These are phyloP conservation scores for Wasmannia auropunctata DNA, from an alignment of 1,140 invertebrate species.

Conservation along the genomic window DNA sequence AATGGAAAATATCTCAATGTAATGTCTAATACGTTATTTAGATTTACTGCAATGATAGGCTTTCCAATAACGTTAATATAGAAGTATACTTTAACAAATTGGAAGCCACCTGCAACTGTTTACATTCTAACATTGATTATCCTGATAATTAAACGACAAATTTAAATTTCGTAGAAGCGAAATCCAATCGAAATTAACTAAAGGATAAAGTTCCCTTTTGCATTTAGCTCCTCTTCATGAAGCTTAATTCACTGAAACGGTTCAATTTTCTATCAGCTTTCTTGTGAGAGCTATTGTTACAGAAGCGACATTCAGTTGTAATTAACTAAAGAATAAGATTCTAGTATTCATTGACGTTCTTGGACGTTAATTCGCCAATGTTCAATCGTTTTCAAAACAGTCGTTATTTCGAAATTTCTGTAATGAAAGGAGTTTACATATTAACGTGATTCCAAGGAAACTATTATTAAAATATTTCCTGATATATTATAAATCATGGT, in stretches of 20 bases:
- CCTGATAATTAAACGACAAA: not conserved
- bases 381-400: not conserved
- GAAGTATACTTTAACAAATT: too few species aligned
- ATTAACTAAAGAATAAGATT: not conserved
- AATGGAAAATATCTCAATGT: not conserved
- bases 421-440: not conserved
- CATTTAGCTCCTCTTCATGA: not conserved
- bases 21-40: not conserved
- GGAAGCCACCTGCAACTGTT: not conserved
- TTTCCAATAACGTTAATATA: not conserved
- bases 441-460: not conserved
- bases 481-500: not conserved
- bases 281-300: not conserved
- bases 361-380: not conserved
- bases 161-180: not conserved
- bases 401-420: not conserved
- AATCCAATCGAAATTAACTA: not conserved
- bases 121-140: slow-evolving; percentile 3
- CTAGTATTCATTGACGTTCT: not conserved
- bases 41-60: not conserved
- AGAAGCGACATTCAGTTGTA: not conserved
- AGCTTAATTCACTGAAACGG: slow-evolving; percentile 2
- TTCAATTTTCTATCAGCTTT: slow-evolving; percentile 9
- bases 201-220: not conserved
- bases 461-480: not conserved